Conservation (phyloP, 2,797 vertebrate genomes). For the Cuniculus paca region DNA sequence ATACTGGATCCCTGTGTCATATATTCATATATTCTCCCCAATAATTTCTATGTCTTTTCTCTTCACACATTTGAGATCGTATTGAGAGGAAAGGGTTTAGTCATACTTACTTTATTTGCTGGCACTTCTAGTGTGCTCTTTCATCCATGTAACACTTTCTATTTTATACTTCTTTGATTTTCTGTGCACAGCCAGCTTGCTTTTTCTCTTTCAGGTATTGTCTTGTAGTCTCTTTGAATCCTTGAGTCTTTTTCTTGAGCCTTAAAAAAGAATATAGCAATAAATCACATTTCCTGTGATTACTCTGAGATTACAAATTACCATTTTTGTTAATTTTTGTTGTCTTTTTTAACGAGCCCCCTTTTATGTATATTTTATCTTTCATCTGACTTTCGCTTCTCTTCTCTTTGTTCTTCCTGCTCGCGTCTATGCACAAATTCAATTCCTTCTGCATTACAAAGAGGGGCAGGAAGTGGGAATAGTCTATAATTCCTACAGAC, state of each 20-base stretch:
- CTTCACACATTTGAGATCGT: not conserved
- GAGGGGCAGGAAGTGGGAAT: not conserved
- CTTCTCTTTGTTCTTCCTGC: not conserved
- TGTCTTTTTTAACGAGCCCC: not conserved
- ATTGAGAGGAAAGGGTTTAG: not conserved
- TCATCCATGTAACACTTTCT: not conserved
- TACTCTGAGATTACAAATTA: not conserved
- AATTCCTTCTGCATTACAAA: not conserved
- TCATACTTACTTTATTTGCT: not conserved
- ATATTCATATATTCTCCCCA: not conserved
- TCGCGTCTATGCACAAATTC: not conserved
- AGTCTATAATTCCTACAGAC: not conserved
- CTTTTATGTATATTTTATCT: not conserved
- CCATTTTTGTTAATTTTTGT: slow-evolving; percentile 41
- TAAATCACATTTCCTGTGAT: not conserved
- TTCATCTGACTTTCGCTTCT: not conserved
- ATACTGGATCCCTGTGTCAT: not conserved
- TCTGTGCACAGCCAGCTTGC: not conserved
- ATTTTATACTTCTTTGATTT: not conserved
- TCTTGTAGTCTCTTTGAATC: not conserved
- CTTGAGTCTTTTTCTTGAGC: not conserved
- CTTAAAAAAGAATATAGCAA: not conserved
- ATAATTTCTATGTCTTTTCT: not conserved
- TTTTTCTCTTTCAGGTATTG: slow-evolving; percentile 27
- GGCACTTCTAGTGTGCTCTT: not conserved